Evolutionary conservation across 2,113 vertebrate genomes (phyloP).

Genomic region (Polypterus senegalus): DNA sequence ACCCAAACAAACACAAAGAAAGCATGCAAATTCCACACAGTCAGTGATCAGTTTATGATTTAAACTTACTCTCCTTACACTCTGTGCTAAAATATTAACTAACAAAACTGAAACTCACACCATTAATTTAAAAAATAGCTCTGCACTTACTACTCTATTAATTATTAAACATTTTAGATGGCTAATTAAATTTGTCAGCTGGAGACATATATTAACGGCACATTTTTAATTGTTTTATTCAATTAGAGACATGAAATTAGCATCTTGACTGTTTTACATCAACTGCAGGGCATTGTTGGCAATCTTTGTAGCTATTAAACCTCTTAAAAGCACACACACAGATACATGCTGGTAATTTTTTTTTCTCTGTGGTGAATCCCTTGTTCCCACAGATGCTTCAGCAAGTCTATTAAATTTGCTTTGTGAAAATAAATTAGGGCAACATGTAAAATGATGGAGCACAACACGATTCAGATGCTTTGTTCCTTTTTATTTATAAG

Average conservation of each 20-base stretch:
- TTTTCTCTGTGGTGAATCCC: not conserved
- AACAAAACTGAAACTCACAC: too few species aligned
- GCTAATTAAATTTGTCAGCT: constrained; percentile 58
- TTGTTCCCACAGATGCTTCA: constrained; percentile 3
- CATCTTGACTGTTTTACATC: constrained; percentile 42
- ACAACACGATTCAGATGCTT: constrained; percentile 63
- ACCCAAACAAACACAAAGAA: too few species aligned
- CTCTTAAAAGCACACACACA: constrained; percentile 1
- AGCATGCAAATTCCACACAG: too few species aligned
- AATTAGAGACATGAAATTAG: constrained; percentile 60
- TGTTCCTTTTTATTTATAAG: constrained; percentile 90
- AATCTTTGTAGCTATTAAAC: constrained; percentile 44
- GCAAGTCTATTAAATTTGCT: constrained; percentile 11
- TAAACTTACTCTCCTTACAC: too few species aligned
- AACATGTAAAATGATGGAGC: constrained; percentile 60
- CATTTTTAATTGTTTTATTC: constrained; percentile 62
- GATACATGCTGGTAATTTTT: not conserved
- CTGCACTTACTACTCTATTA: constrained; percentile 36
- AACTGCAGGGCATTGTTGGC: constrained; percentile 51
- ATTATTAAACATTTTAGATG: constrained; percentile 43
- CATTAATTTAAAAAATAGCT: too few species aligned
- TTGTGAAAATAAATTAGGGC: constrained; percentile 43
- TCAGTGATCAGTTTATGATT: too few species aligned
- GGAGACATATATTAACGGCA: constrained; percentile 54
- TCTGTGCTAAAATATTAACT: too few species aligned